Percentiles rank a stretch among this genome's conserved stretches.
Evolutionary conservation across 2,888 invertebrate genomes (phyloP).

Genomic region (Protonemura montana): DNA sequence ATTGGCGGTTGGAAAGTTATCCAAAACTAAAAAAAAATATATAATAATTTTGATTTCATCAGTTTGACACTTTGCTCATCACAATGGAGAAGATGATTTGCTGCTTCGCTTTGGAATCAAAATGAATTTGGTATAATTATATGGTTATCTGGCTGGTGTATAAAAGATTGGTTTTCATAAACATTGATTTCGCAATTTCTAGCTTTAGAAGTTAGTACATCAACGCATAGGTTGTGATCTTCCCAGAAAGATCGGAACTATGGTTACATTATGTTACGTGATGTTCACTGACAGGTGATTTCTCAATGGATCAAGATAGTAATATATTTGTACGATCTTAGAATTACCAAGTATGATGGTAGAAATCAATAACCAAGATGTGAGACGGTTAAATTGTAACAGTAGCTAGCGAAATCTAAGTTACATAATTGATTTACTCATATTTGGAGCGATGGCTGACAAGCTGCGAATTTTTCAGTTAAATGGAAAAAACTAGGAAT

Average conservation of each 20-base stretch:
- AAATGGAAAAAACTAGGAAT: no score
- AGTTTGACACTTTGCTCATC: not conserved
- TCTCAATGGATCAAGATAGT: not conserved
- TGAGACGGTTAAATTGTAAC: not conserved
- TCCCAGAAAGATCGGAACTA: no score
- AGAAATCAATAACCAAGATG: not conserved
- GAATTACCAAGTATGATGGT: not conserved
- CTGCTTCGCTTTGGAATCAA: not conserved
- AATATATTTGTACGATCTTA: not conserved
- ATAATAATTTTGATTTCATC: not conserved
- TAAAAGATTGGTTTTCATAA: not conserved
- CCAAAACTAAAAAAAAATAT: not conserved
- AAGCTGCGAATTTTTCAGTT: no score
- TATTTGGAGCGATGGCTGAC: no score
- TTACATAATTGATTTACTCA: no score
- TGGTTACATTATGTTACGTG: no score
- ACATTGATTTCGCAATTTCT: not conserved
- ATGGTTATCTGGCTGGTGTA: not conserved
- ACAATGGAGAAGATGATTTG: not conserved
- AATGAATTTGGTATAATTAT: not conserved
- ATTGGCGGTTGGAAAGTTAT: not conserved
- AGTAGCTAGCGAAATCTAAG: not conserved
- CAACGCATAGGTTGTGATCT: no score
- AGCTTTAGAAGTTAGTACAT: no score
- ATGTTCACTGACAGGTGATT: not conserved